Evolutionary conservation across 1,140 invertebrate species (phyloP), one percentile per base, ranked within the genome.

Genomic region (Pemphigus obesinymphae): DNA sequence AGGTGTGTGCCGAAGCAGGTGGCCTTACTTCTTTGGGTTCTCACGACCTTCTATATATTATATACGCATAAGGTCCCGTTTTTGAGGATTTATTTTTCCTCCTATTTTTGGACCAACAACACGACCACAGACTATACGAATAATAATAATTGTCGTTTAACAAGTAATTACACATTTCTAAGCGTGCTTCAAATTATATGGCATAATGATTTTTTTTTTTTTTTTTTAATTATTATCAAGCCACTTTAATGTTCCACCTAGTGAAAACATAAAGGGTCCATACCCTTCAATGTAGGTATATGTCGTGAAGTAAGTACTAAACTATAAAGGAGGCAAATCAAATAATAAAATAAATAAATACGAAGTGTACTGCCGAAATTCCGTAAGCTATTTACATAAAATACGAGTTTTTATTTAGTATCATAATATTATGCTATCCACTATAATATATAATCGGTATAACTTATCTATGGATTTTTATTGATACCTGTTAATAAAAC

Each of bases 1-100:
- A 80, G 76, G 76, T 80, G 76, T 80, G 76, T 45, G 53, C 55
- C 37, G 76, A 58, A 80, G 76, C 76, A 80, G 76, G 76, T 80
- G 76, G 76, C 76, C 53, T 63, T 80, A 80, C 53, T 80, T 76
- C 55, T 80, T 43, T 43, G 76, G 55, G 76, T 80, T 80, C 76
- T 80, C 76, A 80, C 76, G 76, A 80, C 76, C 76, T 80, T 80
- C 76, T 29, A 13, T 50, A 11, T 15, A 37, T 78, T 43, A 58
- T 61, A 43, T 55, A 63, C 53, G 76, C 76, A 63, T 80, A 80
- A 63, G 76, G 76, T 80, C 53, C 76, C 76, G 76, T 80, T 61
- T 80, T 80, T 26, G 76, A 63, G 53, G 55, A 80, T 80, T 80
- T 45, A 31, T 31, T 73, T 48, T 63, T 63, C 5, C 13, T 73